Evolutionary conservation across 2,113 vertebrate species (phyloP), one percentile per base, ranked within the genome.

Genomic region (Gymnogyps californianus): DNA sequence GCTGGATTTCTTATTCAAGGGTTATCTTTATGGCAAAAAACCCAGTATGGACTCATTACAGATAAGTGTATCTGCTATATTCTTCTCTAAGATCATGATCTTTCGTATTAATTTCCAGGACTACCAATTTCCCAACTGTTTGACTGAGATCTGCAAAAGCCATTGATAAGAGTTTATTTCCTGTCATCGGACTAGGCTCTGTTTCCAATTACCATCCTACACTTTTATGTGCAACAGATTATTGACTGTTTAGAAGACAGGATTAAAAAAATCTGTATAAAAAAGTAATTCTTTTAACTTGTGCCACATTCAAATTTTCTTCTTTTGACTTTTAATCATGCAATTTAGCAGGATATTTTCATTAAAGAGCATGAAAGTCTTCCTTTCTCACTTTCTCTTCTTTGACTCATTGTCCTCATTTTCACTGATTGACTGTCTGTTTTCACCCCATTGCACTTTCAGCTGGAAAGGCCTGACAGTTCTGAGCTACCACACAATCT

Each of bases 91-190:
- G 75, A 81, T 59, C 87, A 22, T 84, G 71, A 71, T 91, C 74
- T 89, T 65, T 11, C 8, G 5, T 83, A 93, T 81, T 92, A 93
- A 93, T 96, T 95, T 94, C 58, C 46, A 95, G 44, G n/a, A 62
- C 31, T 90, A 70, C 71, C 18, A 16, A 16, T 78, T 86, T 96
- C 74, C 71, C 67, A 44, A 15, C 26, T 32, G 14, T 95, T 97
- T 94, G 93, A n/a, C 81, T 91, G 78, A 83, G 52, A 75, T 82
- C 92, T 97, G 94, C 61, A 96, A 89, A 97, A 95, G 19, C 58
- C 78, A 95, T 87, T 65, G 87, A 93, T 97, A 87, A 74, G 83
- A 76, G 36, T 69, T 94, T 92, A 52, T 92, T 96, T 97, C 93
- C 94, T 97, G 69, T 64, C 31, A 31, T 80, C 40, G 44, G 88